Base-by-base conservation (phyloP, 30 jellyfish, hydroid and myxozoan species). In the Turritopsis rubra region DNA sequence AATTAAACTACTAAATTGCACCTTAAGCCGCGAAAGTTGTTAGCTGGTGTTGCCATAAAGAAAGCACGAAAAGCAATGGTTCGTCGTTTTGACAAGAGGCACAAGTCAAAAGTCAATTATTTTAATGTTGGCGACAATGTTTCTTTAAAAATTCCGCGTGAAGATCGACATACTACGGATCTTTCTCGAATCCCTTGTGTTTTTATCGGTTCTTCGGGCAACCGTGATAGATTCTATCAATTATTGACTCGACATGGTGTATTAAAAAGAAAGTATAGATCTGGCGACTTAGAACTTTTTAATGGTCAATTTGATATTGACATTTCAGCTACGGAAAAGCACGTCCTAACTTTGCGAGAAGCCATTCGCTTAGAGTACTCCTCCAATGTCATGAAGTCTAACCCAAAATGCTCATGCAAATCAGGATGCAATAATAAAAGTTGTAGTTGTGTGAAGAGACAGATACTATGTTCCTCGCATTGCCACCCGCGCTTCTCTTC, bases 101-200 rank as follows among this genome's bases (percentile, higher is more conserved):
- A 66, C 29, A 21, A 26, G 29, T 21, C 29, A 9, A 7, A 66
- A 66, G 76, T 66, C 16, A 66, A 66, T 66, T 21, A 21, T 66
- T 77, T 28, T 77, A 25, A 27, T 28, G 85, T 77, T 77, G 85
- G 85, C 28, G 85, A 77, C 73, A 77, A 77, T 77, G 85, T 30
- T 52, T 54, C 66, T 77, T 30, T 52, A 27, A 19, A 25, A 77
- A 52, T 27, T 52, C 85, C 85, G 25, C 25, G 29, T 21, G 29
- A 7, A 66, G 76, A 66, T 25, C 76, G 76, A 21, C 28, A 25
- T 25, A 66, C 28, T 25, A 66, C 76, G 8, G 29, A 66, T 66
- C 29, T 25, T 3, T 66, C 76, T 21, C 7, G 76, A 21, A 66
- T 66, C 29, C 76, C 76, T 21, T 66, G 76, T 66, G 76, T 66